Conservation (phyloP, 1,140 invertebrate species). For the Drosophila sp. region DNA sequence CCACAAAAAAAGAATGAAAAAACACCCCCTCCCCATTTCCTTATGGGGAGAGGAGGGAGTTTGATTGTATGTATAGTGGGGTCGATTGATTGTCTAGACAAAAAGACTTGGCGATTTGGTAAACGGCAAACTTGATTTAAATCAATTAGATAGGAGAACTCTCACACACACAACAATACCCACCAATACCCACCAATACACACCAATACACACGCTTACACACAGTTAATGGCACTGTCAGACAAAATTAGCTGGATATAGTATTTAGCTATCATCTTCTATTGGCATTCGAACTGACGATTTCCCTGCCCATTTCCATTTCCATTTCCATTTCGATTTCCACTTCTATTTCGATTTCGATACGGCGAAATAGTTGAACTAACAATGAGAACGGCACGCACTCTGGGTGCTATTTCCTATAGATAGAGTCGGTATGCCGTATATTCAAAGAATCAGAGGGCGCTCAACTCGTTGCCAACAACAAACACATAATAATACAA, state of each 20-base stretch:
- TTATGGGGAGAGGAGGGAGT: not conserved
- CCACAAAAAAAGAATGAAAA: not conserved
- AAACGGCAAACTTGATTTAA: slow-evolving; percentile 77
- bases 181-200: not conserved
- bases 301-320: slow-evolving; percentile 13
- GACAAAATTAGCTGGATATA: slow-evolving; percentile 74
- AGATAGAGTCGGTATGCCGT: not conserved
- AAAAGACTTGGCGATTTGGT: slow-evolving; percentile 48
- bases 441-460: slow-evolving; percentile 35
- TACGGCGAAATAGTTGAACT: not conserved
- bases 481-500: slow-evolving; percentile 72
- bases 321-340: slow-evolving; percentile 24
- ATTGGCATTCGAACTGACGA: slow-evolving; percentile 32
- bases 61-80: slow-evolving; percentile 14
- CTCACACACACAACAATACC: not conserved
- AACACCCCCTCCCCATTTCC: not conserved
- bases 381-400: slow-evolving; percentile 51
- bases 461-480: slow-evolving; percentile 80
- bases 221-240: slow-evolving; percentile 66
- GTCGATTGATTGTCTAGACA: slow-evolving; percentile 79
- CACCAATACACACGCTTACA: not conserved
- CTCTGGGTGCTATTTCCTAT: slow-evolving; percentile 7
- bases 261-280: slow-evolving; percentile 63
- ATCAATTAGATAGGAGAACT: slow-evolving; percentile 66
- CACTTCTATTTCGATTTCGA: slow-evolving; percentile 38